phyloP scores from a whole-genome alignment of 2,888 invertebrate genomes.

The Chalcis sispes region DNA sequence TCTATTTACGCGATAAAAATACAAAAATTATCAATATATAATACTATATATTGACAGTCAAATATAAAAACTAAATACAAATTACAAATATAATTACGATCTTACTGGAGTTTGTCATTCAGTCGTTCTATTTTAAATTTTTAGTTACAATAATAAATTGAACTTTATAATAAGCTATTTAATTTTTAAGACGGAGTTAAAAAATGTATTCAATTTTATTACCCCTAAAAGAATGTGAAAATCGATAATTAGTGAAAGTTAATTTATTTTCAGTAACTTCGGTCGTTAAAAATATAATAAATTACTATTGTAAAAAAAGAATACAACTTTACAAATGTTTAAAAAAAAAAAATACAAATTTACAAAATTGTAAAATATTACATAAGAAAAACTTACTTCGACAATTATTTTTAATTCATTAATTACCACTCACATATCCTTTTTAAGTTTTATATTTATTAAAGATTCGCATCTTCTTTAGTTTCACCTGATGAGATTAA shows the following conservation, averaged over 20 bases:
- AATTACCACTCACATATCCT: background rate
- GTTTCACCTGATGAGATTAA: background rate
- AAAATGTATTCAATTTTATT: background rate
- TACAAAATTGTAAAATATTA: no score
- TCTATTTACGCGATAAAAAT: constrained; percentile 5
- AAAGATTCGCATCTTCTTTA: background rate
- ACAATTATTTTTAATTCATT: no score
- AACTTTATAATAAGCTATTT: constrained; percentile 21
- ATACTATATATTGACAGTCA: constrained; percentile 39
- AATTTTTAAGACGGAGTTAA: constrained; percentile 19
- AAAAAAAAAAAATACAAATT: no score
- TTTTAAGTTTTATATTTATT: background rate
- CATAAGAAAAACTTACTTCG: background rate
- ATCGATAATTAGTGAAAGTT: no score
- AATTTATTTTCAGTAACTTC: no score
- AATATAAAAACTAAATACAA: constrained; percentile 40
- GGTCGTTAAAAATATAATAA: no score
- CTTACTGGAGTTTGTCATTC: constrained; percentile 35
- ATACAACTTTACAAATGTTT: background rate
- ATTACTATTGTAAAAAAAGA: background rate
- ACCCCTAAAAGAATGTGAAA: background rate
- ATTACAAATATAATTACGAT: constrained; percentile 41
- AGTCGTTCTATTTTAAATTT: constrained; percentile 32
- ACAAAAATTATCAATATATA: constrained; percentile 4
- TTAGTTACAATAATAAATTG: background rate